Conservation (phyloP, 2,797 vertebrate species). For the Hippocampus kuda region DNA sequence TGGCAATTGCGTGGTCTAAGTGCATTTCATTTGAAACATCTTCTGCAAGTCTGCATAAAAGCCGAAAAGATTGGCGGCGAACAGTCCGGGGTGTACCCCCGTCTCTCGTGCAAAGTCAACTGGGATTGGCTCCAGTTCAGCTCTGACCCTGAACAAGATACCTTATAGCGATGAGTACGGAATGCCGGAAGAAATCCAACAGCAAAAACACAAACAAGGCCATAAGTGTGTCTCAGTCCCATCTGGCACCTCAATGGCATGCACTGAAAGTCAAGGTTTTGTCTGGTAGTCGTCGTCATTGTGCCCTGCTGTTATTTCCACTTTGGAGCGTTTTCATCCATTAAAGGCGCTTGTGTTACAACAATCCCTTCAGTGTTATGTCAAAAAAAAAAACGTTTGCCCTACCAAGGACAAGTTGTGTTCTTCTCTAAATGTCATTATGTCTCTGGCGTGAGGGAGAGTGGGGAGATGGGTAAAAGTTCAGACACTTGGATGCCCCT, state of each 20-base stretch:
- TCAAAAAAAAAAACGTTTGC: slow-evolving; percentile 19
- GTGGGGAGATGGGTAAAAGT: slow-evolving; percentile 32
- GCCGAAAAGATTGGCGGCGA: not conserved
- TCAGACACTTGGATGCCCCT: slow-evolving; percentile 47
- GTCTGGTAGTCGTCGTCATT: too few relatives aligned
- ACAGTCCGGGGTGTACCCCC: too few relatives aligned
- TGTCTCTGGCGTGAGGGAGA: slow-evolving; percentile 41
- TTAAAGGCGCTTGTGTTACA: not conserved
- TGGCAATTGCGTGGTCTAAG: not conserved
- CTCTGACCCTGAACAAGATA: too few relatives aligned
- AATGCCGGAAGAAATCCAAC: not conserved
- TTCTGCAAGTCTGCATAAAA: not conserved
- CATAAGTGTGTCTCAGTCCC: not conserved
- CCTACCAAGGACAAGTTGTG: slow-evolving; percentile 38
- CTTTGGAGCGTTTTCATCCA: not conserved
- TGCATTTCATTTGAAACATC: not conserved
- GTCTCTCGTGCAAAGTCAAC: too few relatives aligned
- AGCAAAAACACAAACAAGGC: not conserved
- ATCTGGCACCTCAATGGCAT: not conserved
- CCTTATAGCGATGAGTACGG: too few relatives aligned
- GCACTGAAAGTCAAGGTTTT: not conserved
- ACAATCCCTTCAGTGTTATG: slow-evolving; percentile 27
- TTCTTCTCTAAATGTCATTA: slow-evolving; percentile 62
- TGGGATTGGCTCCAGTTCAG: too few relatives aligned
- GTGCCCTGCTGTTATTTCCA: not conserved